phyloP scores from a whole-genome alignment of 2,888 invertebrate species.

The Chirona hameri region DNA sequence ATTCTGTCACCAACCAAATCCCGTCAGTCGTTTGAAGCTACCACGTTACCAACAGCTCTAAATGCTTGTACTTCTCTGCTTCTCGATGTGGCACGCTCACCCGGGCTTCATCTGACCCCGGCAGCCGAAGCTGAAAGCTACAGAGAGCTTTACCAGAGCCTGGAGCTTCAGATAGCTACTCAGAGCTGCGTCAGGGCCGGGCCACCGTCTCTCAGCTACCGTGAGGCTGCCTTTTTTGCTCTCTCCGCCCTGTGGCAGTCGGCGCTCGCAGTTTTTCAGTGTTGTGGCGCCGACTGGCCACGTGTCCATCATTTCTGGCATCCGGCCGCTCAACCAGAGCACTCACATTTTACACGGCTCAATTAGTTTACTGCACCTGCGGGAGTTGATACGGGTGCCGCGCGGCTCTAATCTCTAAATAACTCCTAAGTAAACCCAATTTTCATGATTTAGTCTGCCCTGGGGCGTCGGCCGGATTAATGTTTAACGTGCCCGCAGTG shows the following conservation, averaged over 20 bases:
- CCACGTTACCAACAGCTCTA: too few species aligned
- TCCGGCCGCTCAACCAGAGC: background rate
- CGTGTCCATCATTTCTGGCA: slow-evolving; percentile 2
- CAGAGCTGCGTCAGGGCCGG: too few species aligned
- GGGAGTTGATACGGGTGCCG: background rate
- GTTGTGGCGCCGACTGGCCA: background rate
- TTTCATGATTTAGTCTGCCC: slow-evolving; percentile 9
- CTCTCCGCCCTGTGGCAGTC: background rate
- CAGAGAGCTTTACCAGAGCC: too few species aligned
- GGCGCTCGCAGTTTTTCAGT: background rate
- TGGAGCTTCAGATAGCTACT: too few species aligned
- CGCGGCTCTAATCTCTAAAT: slow-evolving; percentile 13
- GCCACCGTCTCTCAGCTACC: too few species aligned
- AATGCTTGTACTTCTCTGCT: too few species aligned
- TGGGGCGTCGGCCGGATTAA: background rate
- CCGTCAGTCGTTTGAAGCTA: too few species aligned
- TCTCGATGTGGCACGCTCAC: too few species aligned
- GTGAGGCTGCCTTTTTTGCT: too few species aligned
- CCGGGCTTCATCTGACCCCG: too few species aligned
- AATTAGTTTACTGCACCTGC: slow-evolving; percentile 3
- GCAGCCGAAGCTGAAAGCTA: too few species aligned
- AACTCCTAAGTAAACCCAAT: slow-evolving; percentile 22
- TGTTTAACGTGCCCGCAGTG: background rate
- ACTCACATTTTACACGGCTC: slow-evolving; percentile 10
- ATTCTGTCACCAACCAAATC: too few species aligned